Conservation (phyloP, 2,113 vertebrate genomes). For the Beaufortia kweichowensis region DNA sequence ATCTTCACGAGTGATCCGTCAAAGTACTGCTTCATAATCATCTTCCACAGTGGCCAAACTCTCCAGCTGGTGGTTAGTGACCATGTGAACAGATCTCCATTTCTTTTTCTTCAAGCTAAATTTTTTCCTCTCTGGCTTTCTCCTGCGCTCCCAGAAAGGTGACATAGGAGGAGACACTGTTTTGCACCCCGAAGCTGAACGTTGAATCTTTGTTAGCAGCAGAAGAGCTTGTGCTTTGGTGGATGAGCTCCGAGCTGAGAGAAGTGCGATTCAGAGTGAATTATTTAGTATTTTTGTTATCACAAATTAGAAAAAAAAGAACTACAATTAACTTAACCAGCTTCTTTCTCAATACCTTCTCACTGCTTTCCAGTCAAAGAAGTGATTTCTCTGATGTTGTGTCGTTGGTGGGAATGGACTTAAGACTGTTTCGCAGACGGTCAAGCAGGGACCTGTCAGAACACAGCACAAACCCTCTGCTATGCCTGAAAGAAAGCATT, state of each 20-base stretch:
- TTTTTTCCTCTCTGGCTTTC: constrained; percentile 32
- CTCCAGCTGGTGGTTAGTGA: neutral
- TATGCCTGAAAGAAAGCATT: constrained; percentile 67
- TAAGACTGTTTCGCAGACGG: constrained; percentile 58
- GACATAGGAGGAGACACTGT: constrained; percentile 82
- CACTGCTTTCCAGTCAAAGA: constrained; percentile 72
- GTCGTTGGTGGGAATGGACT: constrained; percentile 43
- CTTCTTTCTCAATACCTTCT: constrained; percentile 69
- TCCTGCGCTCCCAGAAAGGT: constrained; percentile 66
- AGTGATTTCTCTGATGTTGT: constrained; percentile 71
- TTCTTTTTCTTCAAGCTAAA: constrained; percentile 45
- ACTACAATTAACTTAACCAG: too few species aligned
- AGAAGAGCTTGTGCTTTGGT: constrained; percentile 50
- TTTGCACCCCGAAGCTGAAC: constrained; percentile 81
- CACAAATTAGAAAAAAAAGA: too few species aligned
- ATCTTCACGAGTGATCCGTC: neutral
- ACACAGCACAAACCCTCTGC: constrained; percentile 83
- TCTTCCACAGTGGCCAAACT: constrained; percentile 44
- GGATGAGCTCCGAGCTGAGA: constrained; percentile 66
- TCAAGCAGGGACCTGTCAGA: constrained; percentile 82
- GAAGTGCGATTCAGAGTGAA: neutral
- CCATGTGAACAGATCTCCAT: constrained; percentile 44
- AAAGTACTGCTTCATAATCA: constrained; percentile 4
- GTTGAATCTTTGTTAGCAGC: constrained; percentile 72
- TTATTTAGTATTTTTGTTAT: constrained; percentile 2